A percentile compares a stretch with the other conserved stretches of the same genome.
These are phyloP conservation scores for Centropyge bicolor DNA, from an alignment of 2,797 vertebrate species.

Conservation along the genomic window DNA sequence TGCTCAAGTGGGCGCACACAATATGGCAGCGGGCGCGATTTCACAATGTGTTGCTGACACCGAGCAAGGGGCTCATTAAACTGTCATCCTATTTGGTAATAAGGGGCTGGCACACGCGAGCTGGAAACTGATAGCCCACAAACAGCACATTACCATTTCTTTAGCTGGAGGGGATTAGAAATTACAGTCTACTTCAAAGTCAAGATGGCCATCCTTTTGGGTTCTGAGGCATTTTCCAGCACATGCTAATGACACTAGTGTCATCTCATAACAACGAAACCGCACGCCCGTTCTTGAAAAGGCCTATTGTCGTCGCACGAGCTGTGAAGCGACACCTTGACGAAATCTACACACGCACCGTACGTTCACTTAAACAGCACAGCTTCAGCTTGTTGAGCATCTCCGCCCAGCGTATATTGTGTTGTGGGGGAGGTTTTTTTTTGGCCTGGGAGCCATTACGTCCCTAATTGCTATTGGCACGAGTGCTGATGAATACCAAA, in stretches of 20 bases:
- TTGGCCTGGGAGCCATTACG: conserved; percentile 67
- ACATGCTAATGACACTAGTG: conserved; percentile 36
- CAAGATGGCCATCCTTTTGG: conserved; percentile 58
- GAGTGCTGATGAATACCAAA: conserved; percentile 75
- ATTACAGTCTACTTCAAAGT: conserved; percentile 71
- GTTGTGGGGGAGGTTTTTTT: conserved; percentile 39
- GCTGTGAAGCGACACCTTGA: conserved; percentile 15
- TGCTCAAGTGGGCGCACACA: conserved; percentile 74
- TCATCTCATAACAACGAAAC: conserved; percentile 43
- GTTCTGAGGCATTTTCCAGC: conserved; percentile 48
- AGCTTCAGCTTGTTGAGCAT: conserved; percentile 56
- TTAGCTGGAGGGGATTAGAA: conserved; percentile 69
- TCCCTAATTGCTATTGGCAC: conserved; percentile 73
- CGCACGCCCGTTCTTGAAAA: conserved; percentile 28
- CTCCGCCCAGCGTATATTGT: conserved; percentile 32
- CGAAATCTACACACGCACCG: conserved; percentile 12
- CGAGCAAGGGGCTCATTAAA: conserved; percentile 82
- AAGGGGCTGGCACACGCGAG: conserved; percentile 70
- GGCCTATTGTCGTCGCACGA: conserved; percentile 18
- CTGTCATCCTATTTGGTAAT: conserved; percentile 83
- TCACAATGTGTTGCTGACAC: conserved; percentile 79
- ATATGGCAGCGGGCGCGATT: conserved; percentile 71
- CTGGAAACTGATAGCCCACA: conserved; percentile 78
- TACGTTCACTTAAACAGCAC: conserved; percentile 17
- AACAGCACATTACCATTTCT: conserved; percentile 77